phyloP scores from a whole-genome alignment of 2,888 invertebrate genomes.

The Andrena marginata region DNA sequence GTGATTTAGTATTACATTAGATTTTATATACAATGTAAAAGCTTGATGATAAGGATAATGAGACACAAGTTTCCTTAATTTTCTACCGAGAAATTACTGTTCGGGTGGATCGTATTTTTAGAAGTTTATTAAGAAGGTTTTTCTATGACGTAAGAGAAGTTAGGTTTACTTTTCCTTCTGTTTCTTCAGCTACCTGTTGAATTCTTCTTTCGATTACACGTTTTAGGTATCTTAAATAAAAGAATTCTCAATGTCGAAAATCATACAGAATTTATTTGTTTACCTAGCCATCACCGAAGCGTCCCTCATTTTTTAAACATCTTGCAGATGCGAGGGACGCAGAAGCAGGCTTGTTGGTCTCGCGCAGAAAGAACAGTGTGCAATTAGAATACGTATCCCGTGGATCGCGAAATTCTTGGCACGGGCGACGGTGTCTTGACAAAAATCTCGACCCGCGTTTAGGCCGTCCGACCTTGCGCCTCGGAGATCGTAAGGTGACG shows the following conservation, averaged over 20 bases:
- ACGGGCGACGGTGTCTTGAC: slow-evolving; percentile 51
- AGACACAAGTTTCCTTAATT: too few species aligned
- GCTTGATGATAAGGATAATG: too few species aligned
- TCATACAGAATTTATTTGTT: too few species aligned
- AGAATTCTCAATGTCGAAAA: too few species aligned
- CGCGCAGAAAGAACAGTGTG: slow-evolving; percentile 16
- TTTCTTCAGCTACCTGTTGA: neutral
- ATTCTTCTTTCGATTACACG: neutral
- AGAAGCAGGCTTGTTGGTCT: neutral
- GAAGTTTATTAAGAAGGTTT: neutral
- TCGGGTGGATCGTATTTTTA: neutral
- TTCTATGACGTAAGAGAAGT: neutral
- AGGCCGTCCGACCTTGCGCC: slow-evolving; percentile 64
- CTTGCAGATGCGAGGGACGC: neutral
- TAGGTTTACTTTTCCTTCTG: neutral
- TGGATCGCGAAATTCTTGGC: slow-evolving; percentile 65
- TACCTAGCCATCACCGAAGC: too few species aligned
- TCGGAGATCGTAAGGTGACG: slow-evolving; percentile 56
- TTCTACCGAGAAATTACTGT: neutral
- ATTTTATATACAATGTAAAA: too few species aligned
- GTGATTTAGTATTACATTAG: too few species aligned
- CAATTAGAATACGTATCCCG: slow-evolving; percentile 37
- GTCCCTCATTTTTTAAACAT: too few species aligned
- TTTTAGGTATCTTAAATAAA: too few species aligned
- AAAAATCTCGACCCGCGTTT: slow-evolving; percentile 62